A percentile compares a stretch with the other conserved stretches of the same genome.
Conservation (phyloP, 2,113 vertebrate genomes). For the Speoplatyrhinus poulsoni region DNA sequence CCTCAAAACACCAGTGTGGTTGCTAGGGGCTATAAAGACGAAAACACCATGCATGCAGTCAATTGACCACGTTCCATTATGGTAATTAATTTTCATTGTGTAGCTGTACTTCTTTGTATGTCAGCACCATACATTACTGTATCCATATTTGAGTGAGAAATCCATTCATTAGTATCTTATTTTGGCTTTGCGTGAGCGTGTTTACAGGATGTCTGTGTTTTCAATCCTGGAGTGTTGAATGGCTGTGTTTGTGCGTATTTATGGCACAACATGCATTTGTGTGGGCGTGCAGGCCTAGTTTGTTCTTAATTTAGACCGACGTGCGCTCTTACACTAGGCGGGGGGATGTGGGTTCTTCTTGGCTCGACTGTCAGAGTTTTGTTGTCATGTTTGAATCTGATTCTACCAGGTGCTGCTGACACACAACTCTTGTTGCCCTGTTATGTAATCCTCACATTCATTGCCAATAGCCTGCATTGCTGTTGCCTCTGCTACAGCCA, state of each 20-base stretch:
- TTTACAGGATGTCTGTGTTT: conserved; percentile 6
- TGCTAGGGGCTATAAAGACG: too few relatives aligned
- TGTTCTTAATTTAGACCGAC: conserved; percentile 22
- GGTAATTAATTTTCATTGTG: too few relatives aligned
- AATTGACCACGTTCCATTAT: too few relatives aligned
- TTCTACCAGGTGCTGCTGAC: conserved; percentile 38
- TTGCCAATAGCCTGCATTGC: conserved; percentile 31
- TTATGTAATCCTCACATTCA: conserved; percentile 33
- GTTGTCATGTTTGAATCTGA: conserved; percentile 11
- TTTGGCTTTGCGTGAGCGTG: background rate
- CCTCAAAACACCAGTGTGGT: too few relatives aligned
- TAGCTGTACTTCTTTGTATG: too few relatives aligned
- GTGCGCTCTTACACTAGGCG: background rate
- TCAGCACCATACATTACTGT: background rate
- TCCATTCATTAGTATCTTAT: background rate
- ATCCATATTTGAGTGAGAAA: background rate
- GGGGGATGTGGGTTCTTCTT: conserved; percentile 2
- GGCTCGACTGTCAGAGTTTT: background rate
- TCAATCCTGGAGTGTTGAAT: background rate
- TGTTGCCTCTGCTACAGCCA: background rate
- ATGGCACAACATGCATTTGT: background rate
- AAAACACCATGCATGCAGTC: too few relatives aligned
- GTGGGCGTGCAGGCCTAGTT: conserved; percentile 8
- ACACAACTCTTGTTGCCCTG: conserved; percentile 17
- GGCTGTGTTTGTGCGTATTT: conserved; percentile 21